A percentile compares a stretch with the other conserved stretches of the same genome.
Evolutionary conservation across 2,113 vertebrate genomes (phyloP).

Genomic region (Mus pahari): DNA sequence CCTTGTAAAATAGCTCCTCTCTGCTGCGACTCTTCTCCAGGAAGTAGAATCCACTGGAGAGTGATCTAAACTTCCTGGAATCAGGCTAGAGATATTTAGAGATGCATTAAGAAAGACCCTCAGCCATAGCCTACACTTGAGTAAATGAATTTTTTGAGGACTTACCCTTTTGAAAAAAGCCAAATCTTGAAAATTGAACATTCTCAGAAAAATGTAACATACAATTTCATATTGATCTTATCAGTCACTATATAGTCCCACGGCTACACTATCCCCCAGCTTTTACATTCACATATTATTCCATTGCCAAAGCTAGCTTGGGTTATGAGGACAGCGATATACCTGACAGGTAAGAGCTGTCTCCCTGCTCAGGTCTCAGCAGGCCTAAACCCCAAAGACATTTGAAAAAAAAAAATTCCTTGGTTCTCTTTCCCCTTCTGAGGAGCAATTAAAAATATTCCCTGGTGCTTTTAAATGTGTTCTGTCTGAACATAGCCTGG

Average conservation of each 20-base stretch:
- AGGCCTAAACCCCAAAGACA: neutral
- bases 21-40: neutral
- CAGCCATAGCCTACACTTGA: neutral
- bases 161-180: neutral
- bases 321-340: neutral
- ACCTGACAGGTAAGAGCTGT: neutral
- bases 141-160: neutral
- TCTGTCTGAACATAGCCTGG: slow-evolving; percentile 1
- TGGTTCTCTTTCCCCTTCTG: neutral
- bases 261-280: neutral
- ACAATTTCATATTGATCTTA: neutral
- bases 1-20: neutral
- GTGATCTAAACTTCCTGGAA: neutral
- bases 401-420: neutral
- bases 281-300: neutral
- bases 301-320: neutral
- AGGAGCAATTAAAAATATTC: neutral
- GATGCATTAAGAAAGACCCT: neutral
- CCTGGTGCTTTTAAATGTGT: neutral
- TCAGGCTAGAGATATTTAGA: neutral
- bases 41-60: neutral
- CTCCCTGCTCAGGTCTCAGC: neutral
- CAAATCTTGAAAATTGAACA: neutral
- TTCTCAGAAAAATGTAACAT: neutral
- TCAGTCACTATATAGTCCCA: neutral